Evolutionary conservation across 64 coral and sea anemone genomes (phyloP).

Genomic region (Acropora tenuis): DNA sequence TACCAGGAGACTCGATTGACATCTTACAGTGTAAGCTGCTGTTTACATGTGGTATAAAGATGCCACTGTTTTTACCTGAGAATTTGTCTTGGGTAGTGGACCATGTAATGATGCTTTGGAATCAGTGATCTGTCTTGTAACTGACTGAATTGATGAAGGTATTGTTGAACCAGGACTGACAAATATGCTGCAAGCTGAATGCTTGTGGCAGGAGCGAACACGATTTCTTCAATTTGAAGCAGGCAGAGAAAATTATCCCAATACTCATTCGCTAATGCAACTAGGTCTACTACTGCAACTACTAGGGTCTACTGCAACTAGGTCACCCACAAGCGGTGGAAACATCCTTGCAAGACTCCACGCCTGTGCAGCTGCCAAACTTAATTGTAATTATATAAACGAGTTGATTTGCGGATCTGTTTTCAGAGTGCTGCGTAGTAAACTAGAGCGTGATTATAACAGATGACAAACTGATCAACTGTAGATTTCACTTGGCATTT

Average conservation of each 20-base stretch:
- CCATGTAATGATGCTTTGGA: slow-evolving; percentile 74
- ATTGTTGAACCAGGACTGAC: slow-evolving; percentile 56
- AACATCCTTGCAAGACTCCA: too few relatives aligned
- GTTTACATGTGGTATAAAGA: neutral
- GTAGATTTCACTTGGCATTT: too few relatives aligned
- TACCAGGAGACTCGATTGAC: neutral
- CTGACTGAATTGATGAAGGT: slow-evolving; percentile 39
- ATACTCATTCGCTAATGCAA: slow-evolving; percentile 19
- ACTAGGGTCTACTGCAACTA: neutral
- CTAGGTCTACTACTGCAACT: too few relatives aligned
- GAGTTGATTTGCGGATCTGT: too few relatives aligned
- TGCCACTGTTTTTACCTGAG: slow-evolving; percentile 12
- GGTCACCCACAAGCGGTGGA: slow-evolving; percentile 24
- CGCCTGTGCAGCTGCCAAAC: too few relatives aligned
- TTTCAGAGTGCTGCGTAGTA: too few relatives aligned
- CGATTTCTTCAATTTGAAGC: slow-evolving; percentile 61
- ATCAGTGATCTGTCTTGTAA: slow-evolving; percentile 29
- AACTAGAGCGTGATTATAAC: too few relatives aligned
- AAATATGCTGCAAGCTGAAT: slow-evolving; percentile 60
- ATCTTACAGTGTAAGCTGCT: neutral
- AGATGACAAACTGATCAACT: too few relatives aligned
- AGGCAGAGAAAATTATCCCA: slow-evolving; percentile 65
- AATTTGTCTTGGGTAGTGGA: slow-evolving; percentile 67
- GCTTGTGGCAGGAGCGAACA: slow-evolving; percentile 50
- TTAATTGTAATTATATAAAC: too few relatives aligned